A percentile compares a stretch with the other conserved stretches of the same genome.
These are phyloP conservation scores for Dinocampus coccinellae DNA, from an alignment of 2,888 invertebrate genomes.

Conservation along the genomic window DNA sequence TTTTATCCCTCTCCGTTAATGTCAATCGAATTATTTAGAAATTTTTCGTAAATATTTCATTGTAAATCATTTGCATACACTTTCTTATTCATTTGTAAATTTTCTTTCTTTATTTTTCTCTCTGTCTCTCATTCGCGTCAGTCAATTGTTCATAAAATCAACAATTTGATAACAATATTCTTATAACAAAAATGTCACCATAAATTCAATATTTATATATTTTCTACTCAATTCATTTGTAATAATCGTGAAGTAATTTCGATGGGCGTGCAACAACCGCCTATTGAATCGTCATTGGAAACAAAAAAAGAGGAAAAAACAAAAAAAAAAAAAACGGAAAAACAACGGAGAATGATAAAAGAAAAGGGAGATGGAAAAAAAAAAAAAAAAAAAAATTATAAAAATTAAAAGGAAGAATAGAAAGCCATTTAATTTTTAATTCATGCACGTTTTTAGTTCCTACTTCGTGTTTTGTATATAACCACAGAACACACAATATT, in stretches of 20 bases:
- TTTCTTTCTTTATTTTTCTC: too few relatives aligned
- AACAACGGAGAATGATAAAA: background rate
- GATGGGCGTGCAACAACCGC: slow-evolving; percentile 16
- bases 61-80: slow-evolving; percentile 20
- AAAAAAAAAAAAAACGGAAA: too few relatives aligned
- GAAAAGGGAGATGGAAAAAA: background rate
- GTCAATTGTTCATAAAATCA: slow-evolving; percentile 8
- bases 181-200: background rate
- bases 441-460: slow-evolving; percentile 22
- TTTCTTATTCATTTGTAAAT: too few relatives aligned
- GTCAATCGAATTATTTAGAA: background rate
- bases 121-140: slow-evolving; percentile 6
- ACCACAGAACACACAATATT: background rate
- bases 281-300: slow-evolving; percentile 29
- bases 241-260: slow-evolving; percentile 25
- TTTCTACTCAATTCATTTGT: slow-evolving; percentile 17
- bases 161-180: slow-evolving; percentile 4
- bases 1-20: too few relatives aligned
- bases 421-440: slow-evolving; percentile 28
- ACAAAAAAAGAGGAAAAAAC: too few relatives aligned
- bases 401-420: background rate
- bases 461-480: background rate
- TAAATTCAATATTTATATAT: slow-evolving; percentile 9
- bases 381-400: background rate
- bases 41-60: background rate